Percentiles rank a stretch among this genome's conserved stretches.
phyloP scores from a whole-genome alignment of 2,888 invertebrate species.

The Papilio gigon region DNA sequence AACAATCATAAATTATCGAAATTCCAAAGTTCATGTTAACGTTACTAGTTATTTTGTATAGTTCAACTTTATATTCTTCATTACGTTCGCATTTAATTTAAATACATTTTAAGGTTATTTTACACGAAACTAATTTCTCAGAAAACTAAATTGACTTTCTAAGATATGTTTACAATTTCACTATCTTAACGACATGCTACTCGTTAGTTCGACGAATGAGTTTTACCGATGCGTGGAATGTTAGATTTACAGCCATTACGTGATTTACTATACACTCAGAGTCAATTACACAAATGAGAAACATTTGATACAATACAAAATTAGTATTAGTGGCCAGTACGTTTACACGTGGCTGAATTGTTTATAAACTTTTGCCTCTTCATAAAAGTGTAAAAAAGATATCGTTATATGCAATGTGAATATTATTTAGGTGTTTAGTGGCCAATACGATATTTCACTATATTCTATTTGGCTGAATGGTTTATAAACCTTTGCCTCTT shows the following conservation, averaged over 20 bases:
- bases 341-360: background rate
- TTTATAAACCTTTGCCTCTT: background rate
- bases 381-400: background rate
- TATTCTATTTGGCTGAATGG: background rate
- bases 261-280: background rate
- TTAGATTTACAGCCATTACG: constrained; percentile 13
- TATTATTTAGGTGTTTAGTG: background rate
- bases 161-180: constrained; percentile 60
- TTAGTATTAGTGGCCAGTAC: background rate
- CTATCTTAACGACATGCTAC: constrained; percentile 55
- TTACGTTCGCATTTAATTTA: too few species aligned
- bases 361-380: background rate
- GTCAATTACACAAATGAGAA: background rate
- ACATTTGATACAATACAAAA: background rate
- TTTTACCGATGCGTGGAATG: constrained; percentile 39
- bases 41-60: background rate
- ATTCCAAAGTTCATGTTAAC: background rate
- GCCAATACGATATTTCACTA: background rate
- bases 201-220: constrained; percentile 49
- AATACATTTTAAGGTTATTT: background rate
- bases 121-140: constrained; percentile 50
- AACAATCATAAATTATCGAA: background rate
- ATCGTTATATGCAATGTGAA: background rate
- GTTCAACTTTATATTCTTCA: background rate
- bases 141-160: constrained; percentile 61